Base-by-base conservation (phyloP, 2,888 invertebrate genomes). In the Pachliopta kotzebuea region DNA sequence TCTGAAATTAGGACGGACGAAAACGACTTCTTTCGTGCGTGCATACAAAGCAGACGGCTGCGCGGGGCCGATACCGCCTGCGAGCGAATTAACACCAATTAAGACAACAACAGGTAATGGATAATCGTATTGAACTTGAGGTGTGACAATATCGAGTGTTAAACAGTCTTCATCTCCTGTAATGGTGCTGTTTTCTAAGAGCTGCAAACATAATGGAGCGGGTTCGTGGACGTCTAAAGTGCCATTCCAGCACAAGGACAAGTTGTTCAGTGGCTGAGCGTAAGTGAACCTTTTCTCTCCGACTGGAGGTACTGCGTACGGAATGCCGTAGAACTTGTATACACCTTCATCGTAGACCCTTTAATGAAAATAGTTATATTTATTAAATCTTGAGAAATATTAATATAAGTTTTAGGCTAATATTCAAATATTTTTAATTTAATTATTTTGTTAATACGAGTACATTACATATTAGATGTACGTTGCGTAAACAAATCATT, bases 1-100 rank as follows among this genome's bases (percentile, higher is more conserved):
- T 74, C 98, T 93, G 86, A 97, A 97, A 78, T 97, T 97, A 4
- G 97, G 97, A 68, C 96, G 93, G 1, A 98, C 97, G 79, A 96
- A 96, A 9, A 98, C 95, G 2, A 97, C 95, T 78, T 97, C 96
- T 67, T 95, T 94, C 3, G 95, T 94, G 56, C 94, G 93, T 0
- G 97, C 95, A 68, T 97, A 94, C 53, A 95, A 90, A 0, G 96
- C 94, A 0, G 96, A 96, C 0, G 97, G 97, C 70, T 95, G 93
- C 72, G 92, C 85, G 6, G 95, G 95, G 0, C 96, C 95, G 9
- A 96, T 94, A 0, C 95, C 96, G 0, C 96, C 96, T 24, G 94
- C 94, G n/a, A 97, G 85, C 0, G 95, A 94, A 65, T 96, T 96
- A 0, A 96, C 95, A 1, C 96, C 96, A 64, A 97, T 94, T 68